Percentiles rank a stretch among this genome's conserved stretches.
These are phyloP conservation scores for Neolamprologus toae DNA, from an alignment of 2,113 vertebrate species.

Conservation along the genomic window DNA sequence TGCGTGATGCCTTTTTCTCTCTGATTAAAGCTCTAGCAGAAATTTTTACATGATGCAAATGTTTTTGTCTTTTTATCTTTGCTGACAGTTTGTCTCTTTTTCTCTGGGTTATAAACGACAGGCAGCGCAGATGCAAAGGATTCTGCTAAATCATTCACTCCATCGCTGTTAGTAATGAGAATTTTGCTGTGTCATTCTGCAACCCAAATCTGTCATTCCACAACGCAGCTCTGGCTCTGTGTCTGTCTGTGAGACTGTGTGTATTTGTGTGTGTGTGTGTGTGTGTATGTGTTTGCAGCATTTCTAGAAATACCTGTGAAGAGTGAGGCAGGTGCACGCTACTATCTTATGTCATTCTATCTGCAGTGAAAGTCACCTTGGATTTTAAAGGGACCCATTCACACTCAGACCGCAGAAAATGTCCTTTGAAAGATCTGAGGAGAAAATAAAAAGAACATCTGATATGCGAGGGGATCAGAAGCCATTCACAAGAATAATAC, in stretches of 20 bases:
- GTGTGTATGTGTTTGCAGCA: neutral
- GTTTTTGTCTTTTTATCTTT: neutral
- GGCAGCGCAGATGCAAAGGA: neutral
- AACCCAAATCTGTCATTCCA: constrained; percentile 49
- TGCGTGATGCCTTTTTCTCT: neutral
- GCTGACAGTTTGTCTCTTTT: neutral
- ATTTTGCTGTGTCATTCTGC: constrained; percentile 52
- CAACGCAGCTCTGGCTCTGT: constrained; percentile 7
- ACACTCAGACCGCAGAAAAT: neutral
- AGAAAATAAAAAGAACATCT: neutral
- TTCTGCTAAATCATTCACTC: constrained; percentile 46
- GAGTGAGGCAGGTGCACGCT: constrained; percentile 3
- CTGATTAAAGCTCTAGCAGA: neutral
- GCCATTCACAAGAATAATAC: neutral
- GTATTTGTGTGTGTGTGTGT: neutral
- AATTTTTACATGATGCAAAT: neutral
- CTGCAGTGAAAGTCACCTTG: constrained; percentile 36
- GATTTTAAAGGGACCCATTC: neutral
- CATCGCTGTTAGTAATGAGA: constrained; percentile 1
- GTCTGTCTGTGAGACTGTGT: neutral
- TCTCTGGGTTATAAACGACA: neutral
- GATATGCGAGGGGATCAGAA: neutral
- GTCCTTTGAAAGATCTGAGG: neutral
- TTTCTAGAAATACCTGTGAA: neutral
- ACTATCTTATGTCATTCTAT: constrained; percentile 9